Conservation (phyloP, 2,797 vertebrate species). For the Gadopsis bispinosus region DNA sequence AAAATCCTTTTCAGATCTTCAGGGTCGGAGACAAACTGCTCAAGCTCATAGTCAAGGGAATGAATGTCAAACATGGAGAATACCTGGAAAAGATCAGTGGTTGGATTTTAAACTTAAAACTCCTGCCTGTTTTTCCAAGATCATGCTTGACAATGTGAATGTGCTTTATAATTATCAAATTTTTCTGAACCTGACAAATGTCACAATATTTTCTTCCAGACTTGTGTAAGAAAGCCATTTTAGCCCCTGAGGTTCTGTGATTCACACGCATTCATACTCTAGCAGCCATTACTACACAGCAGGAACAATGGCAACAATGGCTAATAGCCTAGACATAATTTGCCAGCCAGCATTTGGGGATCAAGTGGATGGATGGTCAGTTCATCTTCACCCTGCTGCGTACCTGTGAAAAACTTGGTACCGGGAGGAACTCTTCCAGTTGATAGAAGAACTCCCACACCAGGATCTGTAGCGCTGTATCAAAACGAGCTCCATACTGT, state of each 20-base stretch:
- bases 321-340: background rate
- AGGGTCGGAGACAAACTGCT: slow-evolving; percentile 11
- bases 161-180: too few relatives aligned
- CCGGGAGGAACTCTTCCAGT: slow-evolving; percentile 20
- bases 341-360: background rate
- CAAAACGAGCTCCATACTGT: slow-evolving; percentile 5
- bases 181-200: too few relatives aligned
- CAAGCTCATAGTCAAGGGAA: slow-evolving; percentile 2
- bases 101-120: background rate
- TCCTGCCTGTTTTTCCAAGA: background rate
- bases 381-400: background rate
- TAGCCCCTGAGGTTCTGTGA: background rate
- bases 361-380: background rate
- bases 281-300: background rate
- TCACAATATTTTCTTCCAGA: too few relatives aligned
- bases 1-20: slow-evolving; percentile 24
- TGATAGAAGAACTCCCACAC: slow-evolving; percentile 19
- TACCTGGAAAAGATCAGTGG: background rate
- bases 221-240: background rate
- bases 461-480: slow-evolving; percentile 37
- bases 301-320: background rate
- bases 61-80: slow-evolving; percentile 8
- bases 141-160: too few relatives aligned
- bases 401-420: slow-evolving; percentile 37
- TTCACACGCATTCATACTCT: background rate